phyloP scores from a whole-genome alignment of 2,113 vertebrate species.

The Amphiprion ocellaris region DNA sequence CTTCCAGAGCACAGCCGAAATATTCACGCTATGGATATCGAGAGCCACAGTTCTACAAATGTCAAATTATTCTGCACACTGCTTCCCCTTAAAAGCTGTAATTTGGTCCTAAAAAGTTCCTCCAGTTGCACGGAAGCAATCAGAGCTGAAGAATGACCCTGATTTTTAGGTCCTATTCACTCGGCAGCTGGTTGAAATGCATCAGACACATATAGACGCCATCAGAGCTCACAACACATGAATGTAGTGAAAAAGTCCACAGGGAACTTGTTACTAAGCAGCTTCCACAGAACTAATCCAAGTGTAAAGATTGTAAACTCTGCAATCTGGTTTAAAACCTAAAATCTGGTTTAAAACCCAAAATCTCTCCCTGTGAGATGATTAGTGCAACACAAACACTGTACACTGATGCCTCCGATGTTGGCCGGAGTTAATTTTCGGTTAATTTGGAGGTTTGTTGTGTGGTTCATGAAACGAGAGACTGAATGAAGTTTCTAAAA shows the following conservation, averaged over 20 bases:
- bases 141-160: slow-evolving; percentile 23
- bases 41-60: background rate
- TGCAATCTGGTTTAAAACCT: slow-evolving; percentile 46
- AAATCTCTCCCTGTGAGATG: slow-evolving; percentile 45
- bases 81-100: slow-evolving; percentile 4
- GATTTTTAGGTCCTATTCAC: slow-evolving; percentile 24
- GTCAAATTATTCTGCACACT: background rate
- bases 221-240: background rate
- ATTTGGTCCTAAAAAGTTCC: slow-evolving; percentile 16
- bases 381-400: slow-evolving; percentile 39
- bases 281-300: slow-evolving; percentile 64
- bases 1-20: no score
- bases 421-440: background rate
- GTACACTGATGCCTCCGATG: background rate
- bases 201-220: background rate
- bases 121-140: slow-evolving; percentile 37
- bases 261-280: slow-evolving; percentile 51
- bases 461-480: no score
- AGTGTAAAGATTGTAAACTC: slow-evolving; percentile 52
- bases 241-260: slow-evolving; percentile 2
- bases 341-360: slow-evolving; percentile 51
- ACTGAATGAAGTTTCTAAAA: no score
- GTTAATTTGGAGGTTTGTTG: background rate
- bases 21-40: background rate
- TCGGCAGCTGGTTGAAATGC: slow-evolving; percentile 27